phyloP scores from a whole-genome alignment of 2,113 vertebrate species.

The Galbula dea region DNA sequence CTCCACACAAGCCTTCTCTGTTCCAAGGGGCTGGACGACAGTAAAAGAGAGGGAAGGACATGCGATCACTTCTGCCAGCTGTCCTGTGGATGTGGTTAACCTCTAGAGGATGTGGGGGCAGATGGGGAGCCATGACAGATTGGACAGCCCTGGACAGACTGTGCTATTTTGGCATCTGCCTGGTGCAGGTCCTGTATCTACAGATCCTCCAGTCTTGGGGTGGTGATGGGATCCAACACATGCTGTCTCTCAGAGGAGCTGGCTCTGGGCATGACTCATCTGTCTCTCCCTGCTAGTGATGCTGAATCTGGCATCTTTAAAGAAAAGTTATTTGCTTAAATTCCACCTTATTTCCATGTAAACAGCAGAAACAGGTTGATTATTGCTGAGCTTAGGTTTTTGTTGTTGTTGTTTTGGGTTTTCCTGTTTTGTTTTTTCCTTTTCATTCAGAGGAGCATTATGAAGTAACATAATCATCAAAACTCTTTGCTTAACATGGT shows the following conservation, averaged over 20 bases:
- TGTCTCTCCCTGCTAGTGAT: not conserved
- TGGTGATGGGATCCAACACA: not conserved
- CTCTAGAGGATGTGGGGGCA: not conserved
- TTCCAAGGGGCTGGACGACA: not conserved
- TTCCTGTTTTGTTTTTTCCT: not conserved
- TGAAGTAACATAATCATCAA: not conserved
- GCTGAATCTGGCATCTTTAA: not conserved
- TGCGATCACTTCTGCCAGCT: not conserved
- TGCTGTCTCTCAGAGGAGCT: fast-evolving
- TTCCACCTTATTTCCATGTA: not conserved
- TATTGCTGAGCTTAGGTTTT: not conserved
- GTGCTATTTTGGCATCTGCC: not conserved
- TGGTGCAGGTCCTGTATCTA: not conserved
- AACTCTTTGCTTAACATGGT: conserved; percentile 19
- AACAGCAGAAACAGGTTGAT: not conserved
- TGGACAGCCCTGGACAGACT: not conserved
- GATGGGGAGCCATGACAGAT: not conserved
- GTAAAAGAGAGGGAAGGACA: not conserved
- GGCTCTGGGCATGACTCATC: not conserved
- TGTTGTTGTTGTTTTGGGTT: not conserved
- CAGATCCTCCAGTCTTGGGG: not conserved
- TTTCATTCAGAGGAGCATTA: conserved; percentile 20
- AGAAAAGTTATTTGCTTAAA: not conserved
- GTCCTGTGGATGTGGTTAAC: not conserved
- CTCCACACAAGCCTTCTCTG: not conserved